Evolutionary conservation across 1,140 invertebrate species (phyloP), one percentile per base, ranked within the genome.

Genomic region (Bombus balteatus): DNA sequence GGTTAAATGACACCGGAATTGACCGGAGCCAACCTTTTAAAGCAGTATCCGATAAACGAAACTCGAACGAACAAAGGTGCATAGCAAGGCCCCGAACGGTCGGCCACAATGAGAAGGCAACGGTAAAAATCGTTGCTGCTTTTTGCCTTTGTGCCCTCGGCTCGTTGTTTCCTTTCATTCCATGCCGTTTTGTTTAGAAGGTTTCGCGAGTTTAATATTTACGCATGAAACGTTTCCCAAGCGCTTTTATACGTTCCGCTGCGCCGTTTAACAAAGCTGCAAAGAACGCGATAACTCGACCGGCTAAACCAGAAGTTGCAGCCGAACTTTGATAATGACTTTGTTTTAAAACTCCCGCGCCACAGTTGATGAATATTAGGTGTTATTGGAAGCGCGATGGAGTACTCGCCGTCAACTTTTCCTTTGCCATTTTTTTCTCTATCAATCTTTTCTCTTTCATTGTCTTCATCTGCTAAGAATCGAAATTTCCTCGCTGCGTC

Each of bases 1-100:
- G 28, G 72, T 86, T 89, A 89, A 88, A 89, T 79, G 87, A 81
- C 87, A 79, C 53, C 47, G 68, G 73, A 66, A 86, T 82, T 81
- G 88, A 88, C 62, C 86, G 43, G 12, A 34, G 4, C n/a, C 68
- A 62, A 57, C 65, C 74, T 82, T 82, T 89, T 88, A 86, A 88
- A 88, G 75, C 78, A 88, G 77, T 43, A 75, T 15, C 79, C 76
- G 81, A 88, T 88, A 89, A 89, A 68, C 70, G 73, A 81, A 59
- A 80, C 47, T 82, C 43, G 83, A 86, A 53, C 5, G 47, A 89
- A 62, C 66, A 68, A 68, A 68, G 66, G 34, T 12, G 32, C 9
- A 37, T 10, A 28, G 4, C 18, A 22, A 85, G 73, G 80, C 39
- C n/a, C 34, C 32, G 62, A 84, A 72, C 88, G 83, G 85, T 86